phyloP scores from a whole-genome alignment of 1,140 invertebrate genomes.

The Drosophila nannoptera region DNA sequence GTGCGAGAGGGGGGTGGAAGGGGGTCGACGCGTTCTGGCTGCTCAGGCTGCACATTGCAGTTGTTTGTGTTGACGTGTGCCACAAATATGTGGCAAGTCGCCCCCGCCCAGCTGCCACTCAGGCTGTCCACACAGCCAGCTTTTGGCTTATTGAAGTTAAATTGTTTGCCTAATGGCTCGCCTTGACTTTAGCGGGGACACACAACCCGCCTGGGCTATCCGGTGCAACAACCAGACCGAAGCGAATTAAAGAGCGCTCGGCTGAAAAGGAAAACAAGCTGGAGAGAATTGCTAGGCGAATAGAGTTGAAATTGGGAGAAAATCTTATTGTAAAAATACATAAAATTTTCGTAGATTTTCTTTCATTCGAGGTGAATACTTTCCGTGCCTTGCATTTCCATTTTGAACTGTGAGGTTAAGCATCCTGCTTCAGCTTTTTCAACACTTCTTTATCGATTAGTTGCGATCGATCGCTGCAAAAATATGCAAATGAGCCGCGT shows the following conservation, averaged over 20 bases:
- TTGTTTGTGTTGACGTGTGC: constrained; percentile 47
- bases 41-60: no score
- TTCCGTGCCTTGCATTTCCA: no score
- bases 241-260: not conserved
- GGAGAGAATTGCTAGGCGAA: no score
- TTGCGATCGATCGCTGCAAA: not conserved
- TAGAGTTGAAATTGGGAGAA: no score
- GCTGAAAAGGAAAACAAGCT: no score
- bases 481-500: not conserved
- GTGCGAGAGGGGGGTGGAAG: not conserved
- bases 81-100: constrained; percentile 4
- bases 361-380: no score
- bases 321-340: no score
- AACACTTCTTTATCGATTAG: not conserved
- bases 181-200: not conserved
- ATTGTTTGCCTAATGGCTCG: constrained; percentile 61
- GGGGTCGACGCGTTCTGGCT: not conserved
- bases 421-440: not conserved
- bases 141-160: constrained; percentile 65
- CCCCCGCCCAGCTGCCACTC: not conserved
- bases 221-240: constrained; percentile 10
- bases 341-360: no score
- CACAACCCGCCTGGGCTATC: not conserved
- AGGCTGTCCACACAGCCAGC: constrained; percentile 9
- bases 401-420: no score